Evolutionary conservation across 2,888 invertebrate genomes (phyloP), one percentile per base, ranked within the genome.

Genomic region (Apodemia arnacis): DNA sequence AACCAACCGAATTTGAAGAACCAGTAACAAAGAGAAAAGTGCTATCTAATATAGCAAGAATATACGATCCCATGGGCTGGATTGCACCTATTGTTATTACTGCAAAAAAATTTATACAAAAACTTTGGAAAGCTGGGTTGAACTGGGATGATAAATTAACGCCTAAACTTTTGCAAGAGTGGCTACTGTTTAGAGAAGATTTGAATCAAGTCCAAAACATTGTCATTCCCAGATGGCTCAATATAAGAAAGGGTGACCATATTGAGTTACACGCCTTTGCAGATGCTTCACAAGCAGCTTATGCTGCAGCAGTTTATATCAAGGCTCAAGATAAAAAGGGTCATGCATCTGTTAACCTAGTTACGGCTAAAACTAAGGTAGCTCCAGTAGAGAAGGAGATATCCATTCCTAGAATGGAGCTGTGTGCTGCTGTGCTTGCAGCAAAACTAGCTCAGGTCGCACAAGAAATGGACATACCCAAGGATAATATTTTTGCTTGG

Each of bases 201-300:
- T 54, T 80, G n/a, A 38, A 2, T 8, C n/a, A 21, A 38, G 66
- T 31, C 11, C n/a, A 7, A 54, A 77, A 70, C 77, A 80, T 80
- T 69, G 74, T 38, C 31, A 73, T 24, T 54, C 69, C 72, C 63
- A 59, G 38, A 38, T 38, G 38, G 38, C 38, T 38, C 38, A 38
- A 38, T 38, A 44, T 44, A 15, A 44, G 44, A 70, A 7, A 34
- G 15, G 49, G 78, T 49, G 84, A 84, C 77, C 18, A 10, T 31
- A 72, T 88, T 1, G 89, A 92, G 69, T 72, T 92, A 10, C 91
- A 91, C 75, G 90, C 81, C 1, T 93, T 91, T 41, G 44, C 79
- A n/a, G 92, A 92, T 79, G 88, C 89, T 18, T 91, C 90, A 3
- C 83, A 83, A n/a, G 31, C 27, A 6, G 92, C 89, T 10, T 92